These are phyloP conservation scores for Peribatodes rhomboidaria DNA, from an alignment of 2,888 invertebrate genomes.

Conservation along the genomic window DNA sequence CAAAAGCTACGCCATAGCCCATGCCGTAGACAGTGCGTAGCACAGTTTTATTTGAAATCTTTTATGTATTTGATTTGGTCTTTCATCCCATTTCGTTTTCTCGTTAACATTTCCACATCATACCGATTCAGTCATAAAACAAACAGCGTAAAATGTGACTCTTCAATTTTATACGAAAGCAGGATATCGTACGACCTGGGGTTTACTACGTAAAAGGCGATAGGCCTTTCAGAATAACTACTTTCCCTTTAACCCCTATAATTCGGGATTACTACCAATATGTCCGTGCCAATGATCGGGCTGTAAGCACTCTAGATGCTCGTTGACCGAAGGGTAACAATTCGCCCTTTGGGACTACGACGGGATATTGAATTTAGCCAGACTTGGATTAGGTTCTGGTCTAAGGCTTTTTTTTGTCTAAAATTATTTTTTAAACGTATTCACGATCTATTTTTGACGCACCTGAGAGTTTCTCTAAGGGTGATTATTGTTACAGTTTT, in stretches of 20 bases:
- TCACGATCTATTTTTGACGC: no score
- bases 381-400: conserved; percentile 14
- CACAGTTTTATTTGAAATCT: no score
- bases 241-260: conserved; percentile 35
- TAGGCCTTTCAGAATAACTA: conserved; percentile 29
- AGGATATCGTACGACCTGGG: conserved; percentile 21
- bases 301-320: conserved; percentile 45
- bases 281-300: conserved; percentile 41
- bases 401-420: neutral
- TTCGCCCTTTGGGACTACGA: conserved; percentile 37
- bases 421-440: neutral
- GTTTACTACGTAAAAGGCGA: conserved; percentile 29
- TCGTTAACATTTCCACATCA: neutral
- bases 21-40: no score
- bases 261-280: conserved; percentile 37
- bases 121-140: conserved; percentile 6
- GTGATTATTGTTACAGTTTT: no score
- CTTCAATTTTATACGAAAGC: conserved; percentile 16
- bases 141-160: conserved; percentile 8
- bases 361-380: conserved; percentile 39
- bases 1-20: neutral
- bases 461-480: no score
- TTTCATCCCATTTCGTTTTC: neutral
- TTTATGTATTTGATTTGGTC: neutral
- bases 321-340: conserved; percentile 45